Evolutionary conservation across 2,888 invertebrate genomes (phyloP), one percentile per base, ranked within the genome.

Genomic region (Horisme vitalbata): DNA sequence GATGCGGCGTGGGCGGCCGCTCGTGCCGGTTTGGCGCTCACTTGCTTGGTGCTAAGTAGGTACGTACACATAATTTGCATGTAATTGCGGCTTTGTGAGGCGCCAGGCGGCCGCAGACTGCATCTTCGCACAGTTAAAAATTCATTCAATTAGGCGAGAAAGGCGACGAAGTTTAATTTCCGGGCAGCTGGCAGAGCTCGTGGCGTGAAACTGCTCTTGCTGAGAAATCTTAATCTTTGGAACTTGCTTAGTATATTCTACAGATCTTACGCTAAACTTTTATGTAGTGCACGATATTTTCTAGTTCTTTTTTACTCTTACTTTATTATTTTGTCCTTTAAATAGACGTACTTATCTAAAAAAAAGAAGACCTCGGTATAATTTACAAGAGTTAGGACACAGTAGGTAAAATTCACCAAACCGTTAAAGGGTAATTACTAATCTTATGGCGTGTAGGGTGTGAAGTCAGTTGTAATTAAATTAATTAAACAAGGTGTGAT

Each of bases 51-150:
- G 73, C 75, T 79, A 76, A 82, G 75, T 80, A 77, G 72, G 76
- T 81, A 82, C 73, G 78, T 82, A 82, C 79, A 85, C 80, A 80
- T 82, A 80, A 88, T 86, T 87, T 85, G 79, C 85, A 86, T 87
- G 79, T 85, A 86, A 87, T 86, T 86, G 83, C 75, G 75, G 78
- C 77, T 83, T 81, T 81, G 78, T 77, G 75, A 69, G 68, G 70
- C 64, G 70, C 68, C 65, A 66, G 41, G 37, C 39, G 63, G 70
- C 74, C 73, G 67, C 74, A 69, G 78, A 75, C 81, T 82, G 83
- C 81, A 83, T 84, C 82, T 83, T 85, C 81, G 76, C 79, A 70
- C 78, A 74, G 77, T 85, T 81, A 83, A 86, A 86, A 87, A 85
- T 85, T 84, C 76, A 86, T 85, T 86, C 75, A 86, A 87, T 89